Evolutionary conservation across 2,888 invertebrate species (phyloP).

Genomic region (Xestoiulus laeticollis): DNA sequence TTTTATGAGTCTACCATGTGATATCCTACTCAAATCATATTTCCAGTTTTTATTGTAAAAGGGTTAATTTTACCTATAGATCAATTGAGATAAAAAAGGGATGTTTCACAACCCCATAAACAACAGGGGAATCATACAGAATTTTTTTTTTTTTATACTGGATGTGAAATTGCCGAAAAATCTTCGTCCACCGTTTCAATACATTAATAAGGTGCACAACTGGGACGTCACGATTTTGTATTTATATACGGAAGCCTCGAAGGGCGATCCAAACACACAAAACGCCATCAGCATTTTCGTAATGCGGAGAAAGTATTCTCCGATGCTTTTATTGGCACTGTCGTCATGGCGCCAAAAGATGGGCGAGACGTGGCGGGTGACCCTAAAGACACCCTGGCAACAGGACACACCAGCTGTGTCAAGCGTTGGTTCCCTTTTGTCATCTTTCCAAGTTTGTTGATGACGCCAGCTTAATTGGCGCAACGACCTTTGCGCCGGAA

Average conservation of each 20-base stretch:
- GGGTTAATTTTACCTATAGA: too few relatives aligned
- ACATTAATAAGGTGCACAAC: not conserved
- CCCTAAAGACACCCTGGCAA: not conserved
- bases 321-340: not conserved
- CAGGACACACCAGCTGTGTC: not conserved
- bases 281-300: not conserved
- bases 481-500: not conserved
- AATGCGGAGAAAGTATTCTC: not conserved
- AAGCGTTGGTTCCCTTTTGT: not conserved
- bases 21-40: too few relatives aligned
- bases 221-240: not conserved
- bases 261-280: not conserved
- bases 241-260: not conserved
- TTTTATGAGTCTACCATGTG: too few relatives aligned
- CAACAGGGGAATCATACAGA: too few relatives aligned
- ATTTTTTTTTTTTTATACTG: too few relatives aligned
- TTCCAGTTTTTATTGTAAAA: too few relatives aligned
- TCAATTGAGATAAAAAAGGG: too few relatives aligned
- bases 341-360: conserved; percentile 35
- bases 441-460: conserved; percentile 35
- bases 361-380: not conserved
- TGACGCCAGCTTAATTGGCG: conserved; percentile 40
- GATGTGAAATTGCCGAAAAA: too few relatives aligned
- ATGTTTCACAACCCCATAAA: too few relatives aligned
- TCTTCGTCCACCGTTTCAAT: too few relatives aligned